These are phyloP conservation scores for Cinclus cinclus DNA, from an alignment of 2,113 vertebrate genomes.

Conservation along the genomic window DNA sequence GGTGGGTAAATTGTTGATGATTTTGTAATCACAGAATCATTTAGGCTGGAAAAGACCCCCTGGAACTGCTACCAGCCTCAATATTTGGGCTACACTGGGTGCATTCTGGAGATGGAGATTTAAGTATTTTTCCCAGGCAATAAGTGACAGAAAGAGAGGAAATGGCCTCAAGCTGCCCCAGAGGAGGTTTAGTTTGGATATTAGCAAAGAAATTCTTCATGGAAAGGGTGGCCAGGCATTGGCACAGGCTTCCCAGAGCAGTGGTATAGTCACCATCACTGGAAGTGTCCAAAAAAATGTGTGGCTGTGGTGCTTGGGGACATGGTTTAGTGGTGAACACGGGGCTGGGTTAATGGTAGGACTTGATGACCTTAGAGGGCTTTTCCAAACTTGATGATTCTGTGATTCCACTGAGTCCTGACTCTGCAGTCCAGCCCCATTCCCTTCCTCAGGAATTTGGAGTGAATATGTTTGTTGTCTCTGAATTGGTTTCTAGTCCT, in stretches of 20 bases:
- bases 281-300: neutral
- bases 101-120: neutral
- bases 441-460: neutral
- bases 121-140: neutral
- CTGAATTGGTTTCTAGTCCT: neutral
- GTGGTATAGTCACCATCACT: too few relatives aligned
- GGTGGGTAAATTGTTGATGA: neutral
- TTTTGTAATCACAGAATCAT: neutral
- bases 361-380: too few relatives aligned
- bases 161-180: neutral
- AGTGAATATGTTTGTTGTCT: neutral
- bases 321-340: accelerated
- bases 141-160: neutral
- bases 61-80: neutral
- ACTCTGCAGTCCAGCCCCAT: neutral
- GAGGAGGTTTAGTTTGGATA: neutral
- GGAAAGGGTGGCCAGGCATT: neutral
- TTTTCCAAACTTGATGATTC: neutral
- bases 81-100: neutral
- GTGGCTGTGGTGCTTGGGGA: neutral
- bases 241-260: neutral
- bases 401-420: neutral
- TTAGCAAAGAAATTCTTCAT: neutral
- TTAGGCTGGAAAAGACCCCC: neutral
- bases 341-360: neutral